These are phyloP conservation scores for Eristalis arbustorum DNA, from an alignment of 2,888 invertebrate species.

Conservation along the genomic window DNA sequence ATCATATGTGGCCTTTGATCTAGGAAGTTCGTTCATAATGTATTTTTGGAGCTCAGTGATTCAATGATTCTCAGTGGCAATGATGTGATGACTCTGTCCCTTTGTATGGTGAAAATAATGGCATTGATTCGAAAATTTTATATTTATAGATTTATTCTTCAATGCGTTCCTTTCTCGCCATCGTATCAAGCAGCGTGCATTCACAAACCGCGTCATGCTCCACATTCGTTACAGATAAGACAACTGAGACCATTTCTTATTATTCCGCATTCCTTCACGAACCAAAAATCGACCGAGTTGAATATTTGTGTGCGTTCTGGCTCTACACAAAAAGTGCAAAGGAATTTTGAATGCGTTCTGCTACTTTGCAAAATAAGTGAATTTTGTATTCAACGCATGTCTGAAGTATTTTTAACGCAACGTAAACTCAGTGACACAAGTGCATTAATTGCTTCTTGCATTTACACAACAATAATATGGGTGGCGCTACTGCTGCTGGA, in stretches of 20 bases:
- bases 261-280: neutral
- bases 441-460: neutral
- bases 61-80: neutral
- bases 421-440: neutral
- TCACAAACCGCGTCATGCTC: neutral
- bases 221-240: neutral
- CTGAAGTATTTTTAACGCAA: neutral
- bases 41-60: neutral
- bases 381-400: neutral
- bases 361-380: neutral
- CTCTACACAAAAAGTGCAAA: neutral
- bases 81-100: too few relatives aligned
- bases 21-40: neutral
- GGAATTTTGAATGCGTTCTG: neutral
- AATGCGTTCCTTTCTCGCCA: too few relatives aligned
- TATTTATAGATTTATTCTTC: too few relatives aligned
- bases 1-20: neutral
- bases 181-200: neutral
- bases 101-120: too few relatives aligned
- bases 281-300: neutral
- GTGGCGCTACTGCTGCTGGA: neutral
- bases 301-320: neutral
- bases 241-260: neutral
- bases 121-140: too few relatives aligned
- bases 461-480: too few relatives aligned